phyloP scores from a whole-genome alignment of 1,140 invertebrate genomes.

The Uloborus diversus region DNA sequence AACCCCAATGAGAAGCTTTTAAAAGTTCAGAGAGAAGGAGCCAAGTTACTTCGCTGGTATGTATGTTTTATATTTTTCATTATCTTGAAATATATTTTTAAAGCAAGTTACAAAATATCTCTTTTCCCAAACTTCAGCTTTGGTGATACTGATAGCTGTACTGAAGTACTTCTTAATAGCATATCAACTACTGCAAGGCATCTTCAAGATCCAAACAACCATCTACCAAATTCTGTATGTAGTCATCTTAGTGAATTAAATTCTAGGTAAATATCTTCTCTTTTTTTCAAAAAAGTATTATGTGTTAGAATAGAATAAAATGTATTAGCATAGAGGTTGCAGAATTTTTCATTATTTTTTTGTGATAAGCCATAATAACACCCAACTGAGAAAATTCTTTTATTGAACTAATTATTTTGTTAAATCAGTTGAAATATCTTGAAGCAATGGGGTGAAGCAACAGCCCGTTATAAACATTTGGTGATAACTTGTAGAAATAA shows the following conservation, averaged over 20 bases:
- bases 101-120: not conserved
- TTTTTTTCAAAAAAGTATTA: too few relatives aligned
- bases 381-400: too few relatives aligned
- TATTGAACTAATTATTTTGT: too few relatives aligned
- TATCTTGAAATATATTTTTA: not conserved
- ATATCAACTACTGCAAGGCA: constrained; percentile 3
- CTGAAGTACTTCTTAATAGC: constrained; percentile 52
- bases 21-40: constrained; percentile 63
- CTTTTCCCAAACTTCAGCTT: constrained; percentile 8
- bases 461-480: too few relatives aligned
- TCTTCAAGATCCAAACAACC: constrained; percentile 1
- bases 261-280: constrained; percentile 19
- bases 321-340: too few relatives aligned
- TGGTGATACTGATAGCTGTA: constrained; percentile 46
- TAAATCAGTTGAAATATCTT: too few relatives aligned
- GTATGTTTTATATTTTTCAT: not conserved
- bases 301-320: too few relatives aligned
- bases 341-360: too few relatives aligned
- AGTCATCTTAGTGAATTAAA: constrained; percentile 39
- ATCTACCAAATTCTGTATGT: not conserved
- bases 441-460: too few relatives aligned
- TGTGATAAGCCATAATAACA: too few relatives aligned
- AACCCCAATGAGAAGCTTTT: constrained; percentile 62
- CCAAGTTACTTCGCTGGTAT: constrained; percentile 64
- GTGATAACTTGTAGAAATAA: too few relatives aligned